Evolutionary conservation across 2,888 invertebrate species (phyloP), one percentile per base, ranked within the genome.

Genomic region (Physocephala rufipes): DNA sequence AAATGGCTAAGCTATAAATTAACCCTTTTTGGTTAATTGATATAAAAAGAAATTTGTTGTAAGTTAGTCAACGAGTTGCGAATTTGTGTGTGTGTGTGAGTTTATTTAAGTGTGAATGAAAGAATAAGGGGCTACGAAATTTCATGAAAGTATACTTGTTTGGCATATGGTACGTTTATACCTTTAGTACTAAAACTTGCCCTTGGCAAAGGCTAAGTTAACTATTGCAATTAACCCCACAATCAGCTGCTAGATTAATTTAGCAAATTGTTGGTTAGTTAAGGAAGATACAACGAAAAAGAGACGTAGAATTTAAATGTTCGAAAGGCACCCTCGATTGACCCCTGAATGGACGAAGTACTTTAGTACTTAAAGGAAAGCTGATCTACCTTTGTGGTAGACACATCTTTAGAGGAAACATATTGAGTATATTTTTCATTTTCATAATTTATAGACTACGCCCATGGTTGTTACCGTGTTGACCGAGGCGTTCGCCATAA

Each of bases 11-110:
- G 79, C 80, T 81, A 82, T 82, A 82, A 84, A 84, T 83, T 84
- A 84, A 84, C 84, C 85, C 85, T 83, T 85, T 83, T 75, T 59
- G 80, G 85, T 85, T 84, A 84, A 84, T 84, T 84, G 85, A 84
- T 84, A 84, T 85, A 85, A 85, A 85, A 85, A 80, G 79, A 83
- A 81, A 80, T 70, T n/a, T 30, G 67, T 79, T 81, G 79, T 78
- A 79, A 75, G 73, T 73, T 66, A 66, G n/a, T n/a, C n/a, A n/a
- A n/a, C n/a, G n/a, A n/a, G n/a, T n/a, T n/a, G n/a, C n/a, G n/a
- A n/a, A n/a, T n/a, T n/a, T 71, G 72, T 70, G 24, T 1, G 49
- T 21, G 53, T 58, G 19, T 53, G 66, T 36, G 45, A 2, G 66
- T 66, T 26, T 4, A 43, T 43, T 30, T 43, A 55, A 53, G 9